Evolutionary conservation across 2,113 vertebrate genomes (phyloP), one percentile per base, ranked within the genome.

Genomic region (Lontra canadensis): DNA sequence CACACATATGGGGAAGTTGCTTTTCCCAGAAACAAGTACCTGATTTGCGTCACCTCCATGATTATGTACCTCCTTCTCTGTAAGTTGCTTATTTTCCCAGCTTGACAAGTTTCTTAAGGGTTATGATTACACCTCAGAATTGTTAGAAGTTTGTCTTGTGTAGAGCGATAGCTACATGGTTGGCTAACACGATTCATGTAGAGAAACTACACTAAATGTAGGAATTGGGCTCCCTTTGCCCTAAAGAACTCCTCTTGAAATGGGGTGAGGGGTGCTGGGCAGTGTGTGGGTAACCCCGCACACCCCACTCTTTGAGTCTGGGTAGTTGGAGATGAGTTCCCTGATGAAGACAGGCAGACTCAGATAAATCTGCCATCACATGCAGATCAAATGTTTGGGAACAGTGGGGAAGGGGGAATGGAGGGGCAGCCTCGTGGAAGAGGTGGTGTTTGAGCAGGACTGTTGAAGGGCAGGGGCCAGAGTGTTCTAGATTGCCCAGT

Each of bases 361-460:
- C 57, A n/a, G 31, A 25, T 74, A 36, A 55, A 49, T 44, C 42
- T 7, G 21, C 14, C 23, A 9, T 1, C 4, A 57, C 29, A 21
- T 11, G 1, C 8, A 36, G 13, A 86, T 12, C 39, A 34, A 34
- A 49, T 14, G 57, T 52, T 25, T 52, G 80, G 44, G 47, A 44
- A 34, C 5, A 7, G 71, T 11, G 18, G 69, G 57, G 55, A 17
- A 3, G 7, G 8, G 5, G 3, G 31, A n/a, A 8, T 11, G 23
- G n/a, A 13, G 1, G 26, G 55, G 34, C 7, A 31, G 21, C 4
- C 31, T 49, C 3, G 0, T 10, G 31, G 31, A 79, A 1, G 39
- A 82, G n/a, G 42, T 31, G 6, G 39, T 13, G 26, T 59, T 42
- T 44, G 65, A 87, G 26, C 3, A 3, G 34, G 49, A 36, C 29